Base-by-base conservation (phyloP, 2,113 vertebrate species). In the Ophiodon elongatus region DNA sequence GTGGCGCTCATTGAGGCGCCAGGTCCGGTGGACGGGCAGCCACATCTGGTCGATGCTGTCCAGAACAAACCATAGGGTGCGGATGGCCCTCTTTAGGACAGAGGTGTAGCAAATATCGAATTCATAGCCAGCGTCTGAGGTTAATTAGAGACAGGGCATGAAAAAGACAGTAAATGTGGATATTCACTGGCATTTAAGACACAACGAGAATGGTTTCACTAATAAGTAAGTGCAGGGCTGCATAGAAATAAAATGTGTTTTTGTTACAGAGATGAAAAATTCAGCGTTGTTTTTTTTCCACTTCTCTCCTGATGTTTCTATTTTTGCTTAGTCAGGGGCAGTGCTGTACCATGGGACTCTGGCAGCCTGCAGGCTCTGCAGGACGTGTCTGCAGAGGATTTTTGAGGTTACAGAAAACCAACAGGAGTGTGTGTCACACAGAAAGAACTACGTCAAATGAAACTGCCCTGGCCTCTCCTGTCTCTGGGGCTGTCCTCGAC, bases 81-180 rank as follows among this genome's bases (percentile, higher is more conserved):
- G 95, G 90, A 98, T 95, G 67, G 97, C 97, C 41, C 97, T 92
- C 93, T 98, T 98, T 25, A 98, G 93, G 82, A 98, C 97, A 0
- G 97, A 98, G 0, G 97, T 98, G 95, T 97, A 97, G 94, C 97
- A 98, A 70, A 97, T 79, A 82, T 98, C 97, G 27, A 98, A 98
- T 84, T 97, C 95, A 89, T 96, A 96, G 75, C 96, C 96, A 8
- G 96, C 96, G 0, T 97, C 96, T 94, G 85, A 50, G n/a, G 59
- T 0, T 21, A 66, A 76, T 17, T 3, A 69, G 45, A 84, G 60
- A 54, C 6, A 76, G 23, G 2, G 45, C 3, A 50, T 4, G 31
- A 54, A 37, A 64, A 25, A 43, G 1, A 74, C 3, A 2, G 11
- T 19, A 29, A 31, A 27, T 68, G 57, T 21, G 1, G 64, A 54